Conservation (phyloP, 92 coral and sea anemone genomes). For the Micromussa lordhowensis region DNA sequence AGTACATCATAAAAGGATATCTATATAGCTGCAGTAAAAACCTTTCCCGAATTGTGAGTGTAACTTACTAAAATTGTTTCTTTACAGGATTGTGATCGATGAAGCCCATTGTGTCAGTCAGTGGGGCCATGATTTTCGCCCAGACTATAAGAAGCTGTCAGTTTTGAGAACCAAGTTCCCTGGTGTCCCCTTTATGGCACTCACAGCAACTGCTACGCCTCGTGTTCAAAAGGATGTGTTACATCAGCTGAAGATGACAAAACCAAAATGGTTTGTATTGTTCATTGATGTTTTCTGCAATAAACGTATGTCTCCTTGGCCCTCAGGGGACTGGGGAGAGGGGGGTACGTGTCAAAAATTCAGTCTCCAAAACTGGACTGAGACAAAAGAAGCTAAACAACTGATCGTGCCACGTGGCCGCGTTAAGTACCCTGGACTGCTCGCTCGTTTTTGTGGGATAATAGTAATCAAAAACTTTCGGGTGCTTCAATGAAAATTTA, state of each 20-base stretch:
- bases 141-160: constrained; percentile 97
- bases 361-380: no score
- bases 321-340: not conserved
- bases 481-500: no score
- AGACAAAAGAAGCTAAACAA: no score
- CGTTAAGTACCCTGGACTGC: no score
- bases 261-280: constrained; percentile 71
- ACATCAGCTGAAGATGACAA: constrained; percentile 83
- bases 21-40: no score
- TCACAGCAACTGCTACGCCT: constrained; percentile 99
- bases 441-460: no score
- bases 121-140: constrained; percentile 99
- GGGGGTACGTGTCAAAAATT: no score
- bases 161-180: constrained; percentile 85
- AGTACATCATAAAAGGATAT: no score
- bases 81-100: constrained; percentile 85
- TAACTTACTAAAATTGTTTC: not conserved
- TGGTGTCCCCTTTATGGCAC: constrained; percentile 94
- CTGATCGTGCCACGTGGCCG: no score
- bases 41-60: no score
- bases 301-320: not conserved
- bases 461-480: no score
- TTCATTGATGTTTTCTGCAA: no score
- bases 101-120: constrained; percentile 99
- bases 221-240: constrained; percentile 94